A percentile compares a stretch with the other conserved stretches of the same genome.
Evolutionary conservation across 2,797 vertebrate species (phyloP).

Genomic region (Lepilemur ruficaudatus): DNA sequence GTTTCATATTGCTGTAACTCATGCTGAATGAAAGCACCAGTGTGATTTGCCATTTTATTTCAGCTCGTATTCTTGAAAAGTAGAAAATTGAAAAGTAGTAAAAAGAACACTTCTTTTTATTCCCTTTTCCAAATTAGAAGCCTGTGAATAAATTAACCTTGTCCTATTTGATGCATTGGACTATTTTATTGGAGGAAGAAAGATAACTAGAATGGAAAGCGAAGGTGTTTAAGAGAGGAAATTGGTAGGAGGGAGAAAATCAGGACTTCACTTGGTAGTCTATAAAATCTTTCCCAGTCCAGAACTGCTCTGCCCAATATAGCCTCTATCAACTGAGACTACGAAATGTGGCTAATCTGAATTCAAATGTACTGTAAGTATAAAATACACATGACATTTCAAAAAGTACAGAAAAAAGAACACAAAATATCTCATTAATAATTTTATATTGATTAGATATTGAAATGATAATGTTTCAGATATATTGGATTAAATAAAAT

Average conservation of each 20-base stretch:
- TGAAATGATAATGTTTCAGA: not conserved
- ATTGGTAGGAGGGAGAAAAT: conserved; percentile 1
- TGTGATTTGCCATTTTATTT: conserved; percentile 58
- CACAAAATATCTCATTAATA: not conserved
- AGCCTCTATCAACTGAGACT: not conserved
- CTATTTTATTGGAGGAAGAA: conserved; percentile 24
- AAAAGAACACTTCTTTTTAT: conserved; percentile 7
- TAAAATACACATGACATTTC: conserved; percentile 12
- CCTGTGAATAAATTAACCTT: conserved; percentile 45
- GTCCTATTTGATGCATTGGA: not conserved
- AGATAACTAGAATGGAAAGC: not conserved
- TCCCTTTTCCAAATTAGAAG: conserved; percentile 4
- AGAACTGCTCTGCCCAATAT: not conserved
- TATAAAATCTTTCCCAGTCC: not conserved
- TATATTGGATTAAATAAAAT: conserved; percentile 30
- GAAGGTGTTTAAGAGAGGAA: conserved; percentile 12
- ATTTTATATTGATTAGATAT: not conserved
- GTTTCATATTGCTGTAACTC: conserved; percentile 64
- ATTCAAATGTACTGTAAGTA: not conserved
- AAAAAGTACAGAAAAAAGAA: not conserved
- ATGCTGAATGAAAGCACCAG: conserved; percentile 50
- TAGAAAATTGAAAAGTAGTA: conserved; percentile 48
- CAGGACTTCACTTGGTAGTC: not conserved
- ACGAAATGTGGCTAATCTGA: conserved; percentile 21
- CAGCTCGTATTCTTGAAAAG: conserved; percentile 55